These are phyloP conservation scores for Malthinus flaveolus DNA, from an alignment of 2,888 invertebrate genomes.

Conservation along the genomic window DNA sequence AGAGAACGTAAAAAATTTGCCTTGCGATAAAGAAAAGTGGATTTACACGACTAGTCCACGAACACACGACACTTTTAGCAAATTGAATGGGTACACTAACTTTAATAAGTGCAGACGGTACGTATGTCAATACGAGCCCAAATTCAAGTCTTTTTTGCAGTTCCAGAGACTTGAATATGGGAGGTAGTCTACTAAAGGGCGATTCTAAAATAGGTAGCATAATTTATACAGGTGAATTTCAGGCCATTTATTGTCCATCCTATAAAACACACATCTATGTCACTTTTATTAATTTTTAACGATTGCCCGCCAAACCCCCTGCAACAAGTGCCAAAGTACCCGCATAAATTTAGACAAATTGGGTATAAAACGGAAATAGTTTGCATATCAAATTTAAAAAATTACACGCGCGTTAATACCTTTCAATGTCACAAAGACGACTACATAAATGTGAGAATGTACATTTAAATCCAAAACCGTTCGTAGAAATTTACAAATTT, in stretches of 20 bases:
- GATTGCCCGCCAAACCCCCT: conserved; percentile 3
- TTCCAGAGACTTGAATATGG: not conserved
- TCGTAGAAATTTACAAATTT: not conserved
- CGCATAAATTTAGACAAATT: not conserved
- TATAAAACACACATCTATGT: conserved; percentile 56
- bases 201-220: not conserved
- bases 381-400: conserved; percentile 1
- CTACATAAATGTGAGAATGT: conserved; percentile 9
- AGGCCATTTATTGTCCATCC: conserved; percentile 35
- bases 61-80: not conserved
- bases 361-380: conserved; percentile 6
- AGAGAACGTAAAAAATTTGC: conserved; percentile 7
- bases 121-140: not conserved
- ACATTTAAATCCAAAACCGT: no score
- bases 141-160: not conserved
- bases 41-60: conserved; percentile 1
- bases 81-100: not conserved
- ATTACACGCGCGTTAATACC: not conserved
- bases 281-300: conserved; percentile 61
- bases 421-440: conserved; percentile 9
- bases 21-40: conserved; percentile 16
- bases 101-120: conserved; percentile 13
- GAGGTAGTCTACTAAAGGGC: not conserved
- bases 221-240: not conserved
- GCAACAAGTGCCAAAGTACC: not conserved